Conservation (phyloP, 2,113 vertebrate species). For the Numida meleagris region DNA sequence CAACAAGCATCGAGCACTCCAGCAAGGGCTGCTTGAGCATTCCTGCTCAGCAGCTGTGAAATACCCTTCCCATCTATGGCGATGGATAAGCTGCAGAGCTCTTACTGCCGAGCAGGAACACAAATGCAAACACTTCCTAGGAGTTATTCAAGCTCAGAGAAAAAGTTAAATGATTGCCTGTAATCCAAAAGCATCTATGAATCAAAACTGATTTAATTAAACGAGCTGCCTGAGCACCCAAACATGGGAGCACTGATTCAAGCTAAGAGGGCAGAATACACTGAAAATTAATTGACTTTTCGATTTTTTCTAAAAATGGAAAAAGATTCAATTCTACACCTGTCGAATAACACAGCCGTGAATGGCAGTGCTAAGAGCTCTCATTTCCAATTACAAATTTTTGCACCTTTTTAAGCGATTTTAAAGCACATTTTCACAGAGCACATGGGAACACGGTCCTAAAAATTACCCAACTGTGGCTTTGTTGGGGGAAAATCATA, state of each 20-base stretch:
- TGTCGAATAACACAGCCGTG: background rate
- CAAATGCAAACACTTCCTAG: rapidly evolving
- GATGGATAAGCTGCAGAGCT: background rate
- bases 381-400: slow-evolving; percentile 4
- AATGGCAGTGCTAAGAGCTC: background rate
- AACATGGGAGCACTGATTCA: background rate
- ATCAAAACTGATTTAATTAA: background rate
- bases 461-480: background rate
- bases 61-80: background rate
- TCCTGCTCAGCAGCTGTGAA: background rate
- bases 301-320: background rate
- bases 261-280: background rate
- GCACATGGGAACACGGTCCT: background rate
- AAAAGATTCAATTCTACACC: background rate
- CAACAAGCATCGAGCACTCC: background rate
- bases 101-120: rapidly evolving
- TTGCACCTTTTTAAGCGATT: slow-evolving; percentile 28
- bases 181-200: background rate
- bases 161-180: background rate
- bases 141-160: background rate
- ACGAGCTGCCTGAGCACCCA: background rate
- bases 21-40: background rate
- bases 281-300: slow-evolving; percentile 2
- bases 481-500: background rate
- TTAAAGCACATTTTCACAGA: background rate